Evolutionary conservation across 2,113 vertebrate genomes (phyloP).

Genomic region (Crotophaga sulcirostris): DNA sequence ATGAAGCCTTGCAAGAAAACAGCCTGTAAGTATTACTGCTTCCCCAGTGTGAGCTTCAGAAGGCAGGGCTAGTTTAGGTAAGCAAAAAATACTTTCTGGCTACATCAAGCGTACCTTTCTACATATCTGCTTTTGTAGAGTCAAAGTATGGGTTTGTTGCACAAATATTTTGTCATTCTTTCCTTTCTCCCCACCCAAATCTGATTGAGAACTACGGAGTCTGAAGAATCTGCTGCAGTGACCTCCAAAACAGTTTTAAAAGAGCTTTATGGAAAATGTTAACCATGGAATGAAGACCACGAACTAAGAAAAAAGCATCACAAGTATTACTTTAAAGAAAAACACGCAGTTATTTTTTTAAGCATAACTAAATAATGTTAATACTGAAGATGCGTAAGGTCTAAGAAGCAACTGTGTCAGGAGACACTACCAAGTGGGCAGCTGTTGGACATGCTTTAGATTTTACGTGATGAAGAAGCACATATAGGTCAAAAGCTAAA

Average conservation of each 20-base stretch:
- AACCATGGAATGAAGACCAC: background rate
- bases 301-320: background rate
- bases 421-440: background rate
- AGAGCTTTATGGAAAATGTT: background rate
- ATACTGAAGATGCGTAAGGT: background rate
- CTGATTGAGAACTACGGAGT: rapidly evolving
- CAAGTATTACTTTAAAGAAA: background rate
- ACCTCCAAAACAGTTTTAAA: background rate
- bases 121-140: background rate
- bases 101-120: background rate
- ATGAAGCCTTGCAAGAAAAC: background rate
- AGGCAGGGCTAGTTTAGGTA: background rate
- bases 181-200: background rate
- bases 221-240: background rate
- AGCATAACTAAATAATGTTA: background rate
- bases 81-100: background rate
- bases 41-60: background rate
- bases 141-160: background rate
- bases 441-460: background rate
- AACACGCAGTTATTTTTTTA: background rate
- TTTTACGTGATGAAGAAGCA: background rate
- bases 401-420: background rate
- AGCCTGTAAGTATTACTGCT: background rate
- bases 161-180: background rate
- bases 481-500: background rate